phyloP scores from a whole-genome alignment of 2,888 invertebrate genomes.

The Pachliopta kotzebuea region DNA sequence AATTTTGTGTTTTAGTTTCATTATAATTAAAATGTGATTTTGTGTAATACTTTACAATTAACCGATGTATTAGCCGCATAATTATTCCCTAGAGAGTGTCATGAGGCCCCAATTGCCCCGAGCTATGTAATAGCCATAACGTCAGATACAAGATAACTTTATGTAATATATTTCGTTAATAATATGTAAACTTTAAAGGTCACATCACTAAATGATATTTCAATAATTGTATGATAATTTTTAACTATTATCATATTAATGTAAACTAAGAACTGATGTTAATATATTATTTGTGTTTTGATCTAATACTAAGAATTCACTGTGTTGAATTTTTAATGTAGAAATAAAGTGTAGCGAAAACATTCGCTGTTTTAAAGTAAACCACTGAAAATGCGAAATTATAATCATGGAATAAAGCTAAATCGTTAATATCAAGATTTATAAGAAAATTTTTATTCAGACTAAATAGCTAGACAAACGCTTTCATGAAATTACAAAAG shows the following conservation, averaged over 20 bases:
- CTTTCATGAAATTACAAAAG: too few species aligned
- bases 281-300: not conserved
- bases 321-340: too few species aligned
- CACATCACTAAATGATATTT: not conserved
- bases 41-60: not conserved
- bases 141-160: not conserved
- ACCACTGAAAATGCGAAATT: too few species aligned
- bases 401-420: too few species aligned
- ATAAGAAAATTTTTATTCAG: too few species aligned
- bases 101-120: not conserved
- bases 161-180: slow-evolving; percentile 9
- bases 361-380: too few species aligned
- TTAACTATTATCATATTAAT: not conserved
- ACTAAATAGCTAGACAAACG: too few species aligned
- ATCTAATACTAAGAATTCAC: not conserved
- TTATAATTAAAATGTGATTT: slow-evolving; percentile 3
- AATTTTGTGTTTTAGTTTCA: not conserved
- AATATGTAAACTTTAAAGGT: slow-evolving; percentile 7
- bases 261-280: not conserved
- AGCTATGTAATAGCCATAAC: not conserved
- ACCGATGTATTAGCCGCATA: not conserved
- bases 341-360: too few species aligned
- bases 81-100: not conserved
- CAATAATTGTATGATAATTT: not conserved
- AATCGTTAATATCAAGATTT: too few species aligned